phyloP scores from a whole-genome alignment of 1,140 invertebrate genomes.

The Akabosia matsudoensis region DNA sequence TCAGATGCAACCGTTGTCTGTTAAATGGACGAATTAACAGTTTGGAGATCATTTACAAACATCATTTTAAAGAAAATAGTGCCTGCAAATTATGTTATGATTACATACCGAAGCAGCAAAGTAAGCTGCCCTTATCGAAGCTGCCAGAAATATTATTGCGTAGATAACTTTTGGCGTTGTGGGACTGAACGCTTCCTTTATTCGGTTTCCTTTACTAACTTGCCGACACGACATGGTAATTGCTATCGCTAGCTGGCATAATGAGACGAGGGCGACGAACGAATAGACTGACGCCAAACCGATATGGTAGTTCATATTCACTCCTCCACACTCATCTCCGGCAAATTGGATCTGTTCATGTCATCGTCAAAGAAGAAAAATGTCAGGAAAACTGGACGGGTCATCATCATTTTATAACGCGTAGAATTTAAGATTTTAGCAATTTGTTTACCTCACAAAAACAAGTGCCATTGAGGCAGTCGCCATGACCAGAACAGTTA shows the following conservation, averaged over 20 bases:
- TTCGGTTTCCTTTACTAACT: conserved; percentile 80
- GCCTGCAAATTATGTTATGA: conserved; percentile 2
- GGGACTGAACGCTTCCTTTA: conserved; percentile 72
- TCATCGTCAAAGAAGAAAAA: conserved; percentile 30
- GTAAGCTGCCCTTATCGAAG: conserved; percentile 78
- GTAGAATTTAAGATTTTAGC: not conserved
- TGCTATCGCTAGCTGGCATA: conserved; percentile 81
- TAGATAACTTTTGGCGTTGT: conserved; percentile 90
- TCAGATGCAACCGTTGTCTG: conserved; percentile 74
- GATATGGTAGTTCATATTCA: conserved; percentile 65
- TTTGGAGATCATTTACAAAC: not conserved
- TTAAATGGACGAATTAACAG: too few relatives aligned
- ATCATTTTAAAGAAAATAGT: too few relatives aligned
- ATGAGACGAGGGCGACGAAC: conserved; percentile 75
- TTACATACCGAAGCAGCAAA: conserved; percentile 79
- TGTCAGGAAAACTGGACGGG: not conserved
- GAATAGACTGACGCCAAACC: conserved; percentile 77
- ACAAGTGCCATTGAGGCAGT: conserved; percentile 85
- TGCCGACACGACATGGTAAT: conserved; percentile 60
- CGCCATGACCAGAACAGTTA: conserved; percentile 82
- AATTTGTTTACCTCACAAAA: conserved; percentile 73
- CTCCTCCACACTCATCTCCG: conserved; percentile 61
- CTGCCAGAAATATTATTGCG: conserved; percentile 81
- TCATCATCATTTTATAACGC: not conserved
- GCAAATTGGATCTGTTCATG: conserved; percentile 63